Evolutionary conservation across 2,888 invertebrate genomes (phyloP), one percentile per base, ranked within the genome.

Genomic region (Harmothoe impar): DNA sequence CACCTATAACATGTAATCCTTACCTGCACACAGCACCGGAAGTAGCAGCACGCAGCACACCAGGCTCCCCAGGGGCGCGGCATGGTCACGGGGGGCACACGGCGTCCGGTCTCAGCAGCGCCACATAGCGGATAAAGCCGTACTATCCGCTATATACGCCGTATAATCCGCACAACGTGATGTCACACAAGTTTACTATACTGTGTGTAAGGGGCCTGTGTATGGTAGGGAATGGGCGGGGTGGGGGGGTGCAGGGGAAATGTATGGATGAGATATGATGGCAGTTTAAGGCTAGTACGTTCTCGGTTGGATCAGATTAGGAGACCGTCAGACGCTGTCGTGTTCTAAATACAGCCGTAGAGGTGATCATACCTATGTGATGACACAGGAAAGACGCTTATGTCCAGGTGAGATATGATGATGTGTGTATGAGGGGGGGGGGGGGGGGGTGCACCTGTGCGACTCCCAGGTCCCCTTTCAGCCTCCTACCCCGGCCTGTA

Each of bases 111-210:
- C 7, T 20, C 20, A n/a, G 23, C 23, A n/a, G 20, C 62, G n/a
- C 62, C 62, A 62, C 62, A 62, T 62, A 62, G 62, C 62, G 62
- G 62, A 62, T 62, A 62, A 62, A 7, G 23, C 62, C 23, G 62
- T n/a, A n/a, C n/a, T 62, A 62, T 7, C 15, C 62, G n/a, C 62
- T 43, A 10, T 43, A 43, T 43, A 43, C 5, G 5, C 43, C 43
- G 5, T 43, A 43, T 43, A 43, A 43, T 3, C 43, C 43, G 43
- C 43, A 7, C 43, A 3, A 43, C 43, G 43, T 43, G 43, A 43
- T 3, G 43, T 43, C 43, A 7, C 43, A 7, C n/a, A n/a, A n/a
- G n/a, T n/a, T n/a, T n/a, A n/a, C n/a, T n/a, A n/a, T n/a, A n/a
- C 10, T 43, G 43, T 3, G 43, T 10, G 43, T 43, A 3, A 43